Conservation (phyloP, 1,140 invertebrate genomes). For the Caerostris extrusa region DNA sequence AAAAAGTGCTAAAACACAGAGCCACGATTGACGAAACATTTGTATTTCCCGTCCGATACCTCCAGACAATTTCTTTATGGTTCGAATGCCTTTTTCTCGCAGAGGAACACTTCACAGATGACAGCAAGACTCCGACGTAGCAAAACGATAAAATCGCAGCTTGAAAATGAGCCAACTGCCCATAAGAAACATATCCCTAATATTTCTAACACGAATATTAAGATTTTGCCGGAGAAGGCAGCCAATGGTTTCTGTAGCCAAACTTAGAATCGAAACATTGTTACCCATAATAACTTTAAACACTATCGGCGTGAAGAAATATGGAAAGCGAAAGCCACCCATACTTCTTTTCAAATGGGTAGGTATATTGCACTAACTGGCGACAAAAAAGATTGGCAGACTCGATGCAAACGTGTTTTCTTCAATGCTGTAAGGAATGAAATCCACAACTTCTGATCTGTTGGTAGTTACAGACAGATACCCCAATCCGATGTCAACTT, state of each 20-base stretch:
- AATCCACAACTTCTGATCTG: not conserved
- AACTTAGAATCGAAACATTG: not conserved
- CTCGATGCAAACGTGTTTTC: slow-evolving; percentile 35
- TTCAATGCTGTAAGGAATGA: slow-evolving; percentile 39
- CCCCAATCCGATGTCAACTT: slow-evolving; percentile 22
- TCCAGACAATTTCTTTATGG: not conserved
- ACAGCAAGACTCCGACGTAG: slow-evolving; percentile 10
- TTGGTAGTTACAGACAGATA: not conserved
- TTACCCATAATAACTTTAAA: slow-evolving; percentile 19
- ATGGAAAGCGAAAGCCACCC: not conserved
- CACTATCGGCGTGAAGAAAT: not conserved
- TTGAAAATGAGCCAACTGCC: slow-evolving; percentile 11
- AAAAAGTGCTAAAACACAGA: not conserved
- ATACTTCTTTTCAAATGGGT: slow-evolving; percentile 13
- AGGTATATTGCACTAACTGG: not conserved
- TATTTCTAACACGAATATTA: not conserved
- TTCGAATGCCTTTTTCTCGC: not conserved
- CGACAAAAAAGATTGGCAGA: not conserved
- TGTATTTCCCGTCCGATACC: slow-evolving; percentile 20
- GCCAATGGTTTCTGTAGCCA: slow-evolving; percentile 5
- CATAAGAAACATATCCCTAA: not conserved
- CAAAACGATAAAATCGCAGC: not conserved
- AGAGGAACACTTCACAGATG: slow-evolving; percentile 34
- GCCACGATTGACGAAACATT: not conserved
- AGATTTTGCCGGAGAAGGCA: slow-evolving; percentile 3